Evolutionary conservation across 2,113 vertebrate species (phyloP), one percentile per base, ranked within the genome.

Genomic region (Epinephelus lanceolatus): DNA sequence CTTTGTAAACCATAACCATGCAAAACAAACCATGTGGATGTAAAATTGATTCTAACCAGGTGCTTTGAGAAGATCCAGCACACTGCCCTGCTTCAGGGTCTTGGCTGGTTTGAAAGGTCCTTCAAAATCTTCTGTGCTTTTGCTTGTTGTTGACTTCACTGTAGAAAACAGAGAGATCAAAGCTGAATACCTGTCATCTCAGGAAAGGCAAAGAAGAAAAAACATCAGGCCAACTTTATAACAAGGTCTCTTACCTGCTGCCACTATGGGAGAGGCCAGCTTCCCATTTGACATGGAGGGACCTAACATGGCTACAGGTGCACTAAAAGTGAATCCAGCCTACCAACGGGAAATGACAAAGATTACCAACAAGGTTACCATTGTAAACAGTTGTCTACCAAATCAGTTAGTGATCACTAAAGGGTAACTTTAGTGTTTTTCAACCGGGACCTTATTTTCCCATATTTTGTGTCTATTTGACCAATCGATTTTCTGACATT

Each of bases 311-410:
- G 95, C 93, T 42, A 97, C 96, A 87, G 98, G 98, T 84, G 96
- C 97, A 89, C 98, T 99, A 94, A 99, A 99, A 19, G 96, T 99
- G 94, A 99, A 99, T 90, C 95, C 97, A 92, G 95, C 92, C 97
- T 98, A 81, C 5, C 83, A 71, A 83, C 27, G 81, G 47, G 25
- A 62, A 73, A 51, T 18, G 10, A 7, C 12, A 59, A 66, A 15
- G 21, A 51, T 30, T 51, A 25, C 12, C 2, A 60, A 33, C 21
- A 25, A 4, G 23, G 10, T 62, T 25, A 72, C 12, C 6, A 15
- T 30, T 49, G 30, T 55, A 25, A 62, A 42, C 14, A 15, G 0
- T 9, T 45, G 8, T 23, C 25, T 9, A 21, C n/a, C 37, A 19
- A 21, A 71, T 14, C 2, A 53, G 33, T 47, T 8, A 47, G 0